Evolutionary conservation across 2,888 invertebrate genomes (phyloP), one percentile per base, ranked within the genome.

Genomic region (Hydrotaea diabolus): DNA sequence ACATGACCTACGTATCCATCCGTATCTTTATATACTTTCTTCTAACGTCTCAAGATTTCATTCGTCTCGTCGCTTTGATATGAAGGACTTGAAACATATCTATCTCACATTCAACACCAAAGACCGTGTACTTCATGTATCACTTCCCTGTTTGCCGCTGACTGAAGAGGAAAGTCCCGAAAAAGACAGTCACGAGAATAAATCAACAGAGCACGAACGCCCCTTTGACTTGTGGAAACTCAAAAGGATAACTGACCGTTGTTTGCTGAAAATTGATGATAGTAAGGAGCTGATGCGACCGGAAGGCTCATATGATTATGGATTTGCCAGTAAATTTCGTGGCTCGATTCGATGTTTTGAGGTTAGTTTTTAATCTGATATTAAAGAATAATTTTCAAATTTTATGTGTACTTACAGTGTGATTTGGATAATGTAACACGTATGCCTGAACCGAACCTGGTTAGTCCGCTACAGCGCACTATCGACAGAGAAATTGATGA

Each of bases 231-330:
- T 91, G 53, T 89, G 89, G 88, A 89, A 89, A 66, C 85, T 92
- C 8, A 89, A 88, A 69, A 89, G 90, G 72, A 90, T 91, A 73
- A 92, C 92, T 43, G 90, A 92, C 39, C 88, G 88, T 43, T 92
- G 92, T 86, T 88, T 89, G 77, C 79, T 92, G 23, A 88, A 90
- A 62, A 77, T 91, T n/a, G 90, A 91, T 66, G 85, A 87, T 69
- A 73, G 84, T 66, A 88, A 88, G 23, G 88, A 86, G 23, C 76
- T 85, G 21, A 82, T 86, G 8, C 87, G 88, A 46, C 88, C 91
- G 36, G 87, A 87, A 46, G 87, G 87, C 26, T 86, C 89, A 62
- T 92, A 88, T 77, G 82, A 87, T 36, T 92, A 91, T 84, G 92
- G 92, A 13, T 92, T 88, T 79, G 89, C 89, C 31, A 88, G 90